A percentile compares a stretch with the other conserved stretches of the same genome.
Evolutionary conservation across 2,113 vertebrate genomes (phyloP).

Genomic region (Steatornis caripensis): DNA sequence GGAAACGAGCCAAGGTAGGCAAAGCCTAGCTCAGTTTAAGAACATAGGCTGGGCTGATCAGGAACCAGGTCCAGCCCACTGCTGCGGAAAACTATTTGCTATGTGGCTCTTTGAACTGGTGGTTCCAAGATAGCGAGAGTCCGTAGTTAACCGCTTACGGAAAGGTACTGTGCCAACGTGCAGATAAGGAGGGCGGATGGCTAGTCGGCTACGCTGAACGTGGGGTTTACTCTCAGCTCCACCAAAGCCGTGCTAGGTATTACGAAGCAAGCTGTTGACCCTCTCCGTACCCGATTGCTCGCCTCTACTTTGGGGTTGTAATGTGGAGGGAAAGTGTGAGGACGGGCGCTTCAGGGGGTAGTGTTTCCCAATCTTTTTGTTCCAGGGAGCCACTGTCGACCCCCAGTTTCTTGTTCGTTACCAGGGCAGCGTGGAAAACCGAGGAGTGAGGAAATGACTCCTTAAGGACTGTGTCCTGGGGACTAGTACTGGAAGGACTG

Average conservation of each 20-base stretch:
- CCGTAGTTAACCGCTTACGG: not conserved
- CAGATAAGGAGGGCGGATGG: not conserved
- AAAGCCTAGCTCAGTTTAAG: not conserved
- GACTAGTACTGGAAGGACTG: not conserved
- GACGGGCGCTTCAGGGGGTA: not conserved
- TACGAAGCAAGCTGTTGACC: not conserved
- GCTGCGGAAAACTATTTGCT: not conserved
- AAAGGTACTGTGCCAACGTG: not conserved
- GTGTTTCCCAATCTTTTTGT: not conserved
- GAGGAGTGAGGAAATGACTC: not conserved
- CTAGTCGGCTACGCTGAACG: not conserved
- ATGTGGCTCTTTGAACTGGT: not conserved
- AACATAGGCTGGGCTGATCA: not conserved
- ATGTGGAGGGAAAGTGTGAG: not conserved
- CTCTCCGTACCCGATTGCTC: not conserved
- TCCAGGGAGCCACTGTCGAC: not conserved
- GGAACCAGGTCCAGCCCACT: not conserved
- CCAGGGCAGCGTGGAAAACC: not conserved
- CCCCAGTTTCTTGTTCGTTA: not conserved
- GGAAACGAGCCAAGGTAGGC: not conserved
- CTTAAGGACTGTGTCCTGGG: not conserved
- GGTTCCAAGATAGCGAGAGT: not conserved
- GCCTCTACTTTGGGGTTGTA: not conserved
- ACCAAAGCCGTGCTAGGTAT: not conserved
- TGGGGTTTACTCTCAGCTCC: not conserved